Base-by-base conservation (phyloP, 2,888 invertebrate species). In the Anodontia alba region DNA sequence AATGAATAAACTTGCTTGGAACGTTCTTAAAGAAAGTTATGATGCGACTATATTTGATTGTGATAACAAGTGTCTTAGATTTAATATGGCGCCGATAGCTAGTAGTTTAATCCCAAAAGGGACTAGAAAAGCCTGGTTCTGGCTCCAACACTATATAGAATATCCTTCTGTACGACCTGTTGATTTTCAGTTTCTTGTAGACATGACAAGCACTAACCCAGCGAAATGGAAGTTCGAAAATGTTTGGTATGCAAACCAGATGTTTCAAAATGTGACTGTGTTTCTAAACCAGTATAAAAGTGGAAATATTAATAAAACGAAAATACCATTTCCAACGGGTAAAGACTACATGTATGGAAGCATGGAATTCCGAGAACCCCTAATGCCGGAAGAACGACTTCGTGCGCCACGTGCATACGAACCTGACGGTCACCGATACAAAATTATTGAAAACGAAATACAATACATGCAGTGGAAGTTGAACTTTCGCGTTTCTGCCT, bases 381-480 rank as follows among this genome's bases (percentile, higher is more conserved):
- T 89, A 1, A 78, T 88, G 23, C 91, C 92, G 0, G 72, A 75
- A 10, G 83, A 86, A 7, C 76, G 79, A 1, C 74, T 77, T 0
- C 86, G 89, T 26, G 92, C 92, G 20, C 93, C 93, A 20, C 78
- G 87, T 31, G 87, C 88, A 43, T 89, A 86, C 43, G 88, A 91
- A 72, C 92, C 93, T 1, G 88, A 90, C 31, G 93, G 92, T 1
- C 83, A 84, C 15, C 81, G 94, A 33, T 93, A 90, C 83, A 79
- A 75, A n/a, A 83, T 92, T 3, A 71, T 77, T 7, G 91, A 89
- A 12, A 90, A 90, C 66, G 87, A 87, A 38, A 86, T 93, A 15
- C 69, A 84, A 7, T 94, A 93, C 83, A 87, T 92, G 89, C 82
- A 91, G 51, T 94, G 94, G 94, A 79, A 88, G 26, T 88, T 92